phyloP scores from a whole-genome alignment of 2,888 invertebrate species.

The Crepidodera aurea region DNA sequence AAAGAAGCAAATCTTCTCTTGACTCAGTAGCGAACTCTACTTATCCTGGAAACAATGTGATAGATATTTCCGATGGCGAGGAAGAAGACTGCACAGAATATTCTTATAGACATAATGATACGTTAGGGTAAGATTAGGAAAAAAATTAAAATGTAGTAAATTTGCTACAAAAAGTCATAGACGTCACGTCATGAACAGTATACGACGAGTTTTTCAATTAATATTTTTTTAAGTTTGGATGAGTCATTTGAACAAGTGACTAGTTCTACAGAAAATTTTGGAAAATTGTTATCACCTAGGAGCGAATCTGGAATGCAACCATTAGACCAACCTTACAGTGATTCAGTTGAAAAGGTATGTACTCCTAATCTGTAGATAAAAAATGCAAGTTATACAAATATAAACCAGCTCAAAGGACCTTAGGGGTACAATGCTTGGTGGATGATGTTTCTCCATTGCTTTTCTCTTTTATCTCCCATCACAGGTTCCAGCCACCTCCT shows the following conservation, averaged over 20 bases:
- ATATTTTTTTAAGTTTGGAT: slow-evolving; percentile 48
- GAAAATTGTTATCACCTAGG: slow-evolving; percentile 42
- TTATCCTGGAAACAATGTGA: slow-evolving; percentile 47
- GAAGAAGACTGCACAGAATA: slow-evolving; percentile 48
- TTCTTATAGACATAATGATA: slow-evolving; percentile 48
- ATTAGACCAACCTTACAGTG: slow-evolving; percentile 59
- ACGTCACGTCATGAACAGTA: too few species aligned
- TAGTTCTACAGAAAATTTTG: slow-evolving; percentile 59
- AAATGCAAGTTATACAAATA: too few species aligned
- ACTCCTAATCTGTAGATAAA: too few species aligned
- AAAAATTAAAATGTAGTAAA: too few species aligned
- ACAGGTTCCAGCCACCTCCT: too few species aligned
- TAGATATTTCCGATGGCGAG: slow-evolving; percentile 55
- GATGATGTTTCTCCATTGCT: too few species aligned
- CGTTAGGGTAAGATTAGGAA: slow-evolving; percentile 42
- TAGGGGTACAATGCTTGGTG: too few species aligned
- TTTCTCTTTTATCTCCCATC: too few species aligned
- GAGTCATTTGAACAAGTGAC: slow-evolving; percentile 56
- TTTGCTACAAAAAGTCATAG: too few species aligned
- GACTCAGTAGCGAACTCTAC: slow-evolving; percentile 33
- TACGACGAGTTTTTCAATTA: too few species aligned
- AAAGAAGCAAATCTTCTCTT: slow-evolving; percentile 19
- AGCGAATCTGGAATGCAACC: slow-evolving; percentile 55
- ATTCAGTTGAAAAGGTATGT: slow-evolving; percentile 60
- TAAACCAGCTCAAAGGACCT: too few species aligned